Evolutionary conservation across 1,140 invertebrate genomes (phyloP), one percentile per base, ranked within the genome.

Genomic region (Calliphora vicina): DNA sequence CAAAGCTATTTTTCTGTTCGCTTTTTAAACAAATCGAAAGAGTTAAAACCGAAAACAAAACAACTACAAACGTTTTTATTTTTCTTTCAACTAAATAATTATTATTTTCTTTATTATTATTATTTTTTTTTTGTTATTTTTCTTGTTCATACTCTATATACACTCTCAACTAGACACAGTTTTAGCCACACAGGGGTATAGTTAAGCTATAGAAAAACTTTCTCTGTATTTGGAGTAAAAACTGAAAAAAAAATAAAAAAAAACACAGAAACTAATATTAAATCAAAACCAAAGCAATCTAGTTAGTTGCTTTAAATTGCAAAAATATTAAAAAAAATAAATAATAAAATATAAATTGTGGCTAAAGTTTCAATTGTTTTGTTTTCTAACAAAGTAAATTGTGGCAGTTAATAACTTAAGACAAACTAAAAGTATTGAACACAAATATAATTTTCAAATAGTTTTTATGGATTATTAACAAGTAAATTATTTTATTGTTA

Each of bases 1-100:
- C 74, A 78, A 78, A 78, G 74, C 74, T 43, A 43, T 78, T 20
- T 78, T 43, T 43, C 17, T 17, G 15, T n/a, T 35, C 17, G 73
- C n/a, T 76, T 27, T 17, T 3, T 35, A 35, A 35, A 35, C 35
- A 35, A 35, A 42, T 15, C 15, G 50, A 35, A 57, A 35, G 15
- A 74, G n/a, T 2, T n/a, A n/a, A 78, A 43, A 78, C 35, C n/a
- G 17, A 20, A 6, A 76, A 76, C 17, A 43, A 78, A 78, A 43
- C 35, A 78, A 25, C 29, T 43, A 45, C 35, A 78, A 78, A 78
- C 74, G 23, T 78, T 78, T 17, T 23, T 8, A 8, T 35, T 35
- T 35, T 5, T 35, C 10, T 35, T 35, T 35, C 35, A 35, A 43
- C 35, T 23, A 45, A 78, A 78, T 78, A 78, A 45, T 78, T 78